phyloP scores from a whole-genome alignment of 2,888 invertebrate genomes.

The Patella pellucida region DNA sequence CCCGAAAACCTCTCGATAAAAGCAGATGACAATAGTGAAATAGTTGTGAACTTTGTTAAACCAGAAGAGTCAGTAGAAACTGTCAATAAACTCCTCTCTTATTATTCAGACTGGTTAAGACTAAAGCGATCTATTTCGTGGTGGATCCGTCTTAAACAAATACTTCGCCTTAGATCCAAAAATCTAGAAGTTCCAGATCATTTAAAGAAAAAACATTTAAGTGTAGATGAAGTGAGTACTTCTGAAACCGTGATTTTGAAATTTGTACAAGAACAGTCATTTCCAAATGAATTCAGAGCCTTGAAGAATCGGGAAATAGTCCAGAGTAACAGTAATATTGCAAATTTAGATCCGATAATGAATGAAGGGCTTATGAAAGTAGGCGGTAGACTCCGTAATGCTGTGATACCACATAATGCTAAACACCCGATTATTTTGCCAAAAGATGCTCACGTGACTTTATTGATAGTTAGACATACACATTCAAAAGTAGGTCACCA shows the following conservation, averaged over 20 bases:
- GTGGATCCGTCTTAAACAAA: background rate
- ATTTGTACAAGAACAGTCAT: background rate
- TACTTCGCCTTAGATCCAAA: background rate
- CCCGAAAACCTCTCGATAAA: background rate
- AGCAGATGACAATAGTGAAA: background rate
- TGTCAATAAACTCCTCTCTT: background rate
- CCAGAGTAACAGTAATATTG: background rate
- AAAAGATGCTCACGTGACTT: slow-evolving; percentile 9
- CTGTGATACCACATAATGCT: background rate
- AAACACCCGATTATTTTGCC: slow-evolving; percentile 22
- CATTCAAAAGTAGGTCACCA: slow-evolving; percentile 9
- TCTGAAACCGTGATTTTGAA: slow-evolving; percentile 5
- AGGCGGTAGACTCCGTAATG: slow-evolving; percentile 2
- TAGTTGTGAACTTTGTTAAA: background rate
- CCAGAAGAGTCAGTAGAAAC: background rate
- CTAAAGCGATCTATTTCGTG: background rate
- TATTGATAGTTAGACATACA: slow-evolving; percentile 11
- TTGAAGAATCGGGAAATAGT: background rate
- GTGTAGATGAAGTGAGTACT: too few species aligned
- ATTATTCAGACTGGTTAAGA: background rate
- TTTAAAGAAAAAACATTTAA: too few species aligned
- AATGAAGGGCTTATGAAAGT: background rate
- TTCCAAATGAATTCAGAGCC: background rate
- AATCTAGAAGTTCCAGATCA: too few species aligned
- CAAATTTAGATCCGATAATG: background rate